Base-by-base conservation (phyloP, 2,888 invertebrate genomes). In the Gortyna flavago region DNA sequence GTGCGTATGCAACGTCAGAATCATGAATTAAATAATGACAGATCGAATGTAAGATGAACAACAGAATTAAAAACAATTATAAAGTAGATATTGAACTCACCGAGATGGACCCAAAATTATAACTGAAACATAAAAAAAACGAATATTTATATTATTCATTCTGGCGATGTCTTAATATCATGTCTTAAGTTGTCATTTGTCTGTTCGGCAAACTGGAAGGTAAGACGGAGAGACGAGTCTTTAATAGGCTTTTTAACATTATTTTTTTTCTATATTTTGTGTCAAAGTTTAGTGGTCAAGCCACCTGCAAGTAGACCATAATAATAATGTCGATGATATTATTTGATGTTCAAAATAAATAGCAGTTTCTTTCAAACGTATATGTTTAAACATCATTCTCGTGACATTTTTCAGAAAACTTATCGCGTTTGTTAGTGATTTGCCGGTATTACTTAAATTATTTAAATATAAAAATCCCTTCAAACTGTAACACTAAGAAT, bases 81-180 rank as follows among this genome's bases (percentile, higher is more conserved):
- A 18, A 29, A 32, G 3, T 32, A 29, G 21, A 32, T 35, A 35
- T 7, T 68, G 16, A 1, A 68, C 68, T 68, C 35, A 68, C 68
- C 54, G 0, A 0, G 8, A 0, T 1, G 18, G 35, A 4, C 21
- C 0, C 0, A 0, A 62, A 8, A 1, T 0, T 0, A 21, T 1
- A 0, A 0, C 69, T 69, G 69, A 38, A 69, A 69, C 61, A 5
- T 48, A 57, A 57, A 57, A 13, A 69, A 54, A 6, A 67, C 0
- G 11, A 57, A 54, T 54, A n/a, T 68, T 35, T 54, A 32, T 51
- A 68, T 51, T 32, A n/a, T 51, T 25, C 8, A 6, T 32, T 32
- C 32, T 32, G 13, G 21, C 8, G 44, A 44, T 67, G 32, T 25
- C 32, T 32, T 25, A 29, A 25, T 32, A 25, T 48, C 16, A 8